Percentiles rank a stretch among this genome's conserved stretches.
Conservation (phyloP, 92 coral and sea anemone genomes). For the Ricordea florida region DNA sequence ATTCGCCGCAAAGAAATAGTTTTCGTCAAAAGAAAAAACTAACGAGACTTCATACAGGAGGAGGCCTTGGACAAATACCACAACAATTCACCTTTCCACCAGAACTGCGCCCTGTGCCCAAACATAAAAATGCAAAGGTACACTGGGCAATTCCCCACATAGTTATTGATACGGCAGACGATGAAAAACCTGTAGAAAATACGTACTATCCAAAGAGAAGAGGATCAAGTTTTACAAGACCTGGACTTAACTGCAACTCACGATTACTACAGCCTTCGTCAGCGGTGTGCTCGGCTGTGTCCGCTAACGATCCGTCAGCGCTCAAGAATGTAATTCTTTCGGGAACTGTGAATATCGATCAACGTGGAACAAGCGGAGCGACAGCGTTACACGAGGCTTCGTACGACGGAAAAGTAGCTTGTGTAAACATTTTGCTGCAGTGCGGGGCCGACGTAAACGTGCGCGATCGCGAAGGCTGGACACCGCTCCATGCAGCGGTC, state of each 20-base stretch:
- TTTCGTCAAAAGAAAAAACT: slow-evolving; percentile 83
- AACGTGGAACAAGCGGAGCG: slow-evolving; percentile 77
- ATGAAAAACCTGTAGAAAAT: background rate
- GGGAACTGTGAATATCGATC: slow-evolving; percentile 81
- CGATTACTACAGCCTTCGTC: slow-evolving; percentile 80
- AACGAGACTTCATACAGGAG: slow-evolving; percentile 44
- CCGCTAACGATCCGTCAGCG: slow-evolving; percentile 74
- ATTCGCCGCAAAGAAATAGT: slow-evolving; percentile 14
- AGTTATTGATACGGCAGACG: slow-evolving; percentile 9
- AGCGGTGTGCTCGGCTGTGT: slow-evolving; percentile 76
- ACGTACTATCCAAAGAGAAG: background rate
- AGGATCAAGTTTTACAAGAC: background rate
- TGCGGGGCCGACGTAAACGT: slow-evolving; percentile 81
- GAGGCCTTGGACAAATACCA: slow-evolving; percentile 5
- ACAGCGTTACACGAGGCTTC: slow-evolving; percentile 90
- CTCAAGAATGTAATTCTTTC: slow-evolving; percentile 81
- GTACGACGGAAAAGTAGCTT: slow-evolving; percentile 79
- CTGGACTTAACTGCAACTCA: slow-evolving; percentile 11
- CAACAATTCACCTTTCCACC: background rate
- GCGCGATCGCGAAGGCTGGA: slow-evolving; percentile 84
- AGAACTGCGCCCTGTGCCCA: too few relatives aligned
- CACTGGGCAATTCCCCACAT: slow-evolving; percentile 14
- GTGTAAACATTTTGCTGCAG: slow-evolving; percentile 66
- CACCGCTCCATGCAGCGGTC: slow-evolving; percentile 89
- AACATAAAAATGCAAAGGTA: background rate